phyloP scores from a whole-genome alignment of 2,888 invertebrate species.

The Apotomis turbidana region DNA sequence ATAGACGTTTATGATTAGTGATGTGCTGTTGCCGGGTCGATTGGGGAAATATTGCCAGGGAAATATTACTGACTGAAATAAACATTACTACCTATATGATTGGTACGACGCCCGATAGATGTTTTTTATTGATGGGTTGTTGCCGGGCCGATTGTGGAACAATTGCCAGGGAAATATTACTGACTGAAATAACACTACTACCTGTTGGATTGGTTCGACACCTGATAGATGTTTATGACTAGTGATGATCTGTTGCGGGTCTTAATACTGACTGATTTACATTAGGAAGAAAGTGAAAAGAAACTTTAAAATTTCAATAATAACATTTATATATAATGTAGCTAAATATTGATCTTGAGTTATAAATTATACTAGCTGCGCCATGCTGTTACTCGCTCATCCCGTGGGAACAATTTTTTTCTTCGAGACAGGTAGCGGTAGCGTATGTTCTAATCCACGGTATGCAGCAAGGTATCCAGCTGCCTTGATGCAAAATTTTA shows the following conservation, averaged over 20 bases:
- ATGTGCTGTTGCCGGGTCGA: background rate
- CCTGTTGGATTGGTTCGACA: background rate
- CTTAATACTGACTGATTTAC: background rate
- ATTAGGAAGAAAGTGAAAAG: too few relatives aligned
- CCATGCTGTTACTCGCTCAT: too few relatives aligned
- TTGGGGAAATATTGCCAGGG: background rate
- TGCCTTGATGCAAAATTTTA: too few relatives aligned
- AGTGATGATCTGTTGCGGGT: background rate
- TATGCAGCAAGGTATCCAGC: too few relatives aligned
- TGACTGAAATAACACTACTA: background rate
- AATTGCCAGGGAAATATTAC: background rate
- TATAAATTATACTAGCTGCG: too few relatives aligned
- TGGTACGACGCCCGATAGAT: background rate
- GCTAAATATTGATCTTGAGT: too few relatives aligned
- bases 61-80: background rate
- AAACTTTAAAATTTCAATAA: too few relatives aligned
- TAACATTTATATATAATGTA: too few relatives aligned
- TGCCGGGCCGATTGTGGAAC: background rate
- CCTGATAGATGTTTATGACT: constrained; percentile 19
- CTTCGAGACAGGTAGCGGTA: too few relatives aligned
- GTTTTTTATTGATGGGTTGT: constrained; percentile 1
- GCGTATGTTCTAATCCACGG: too few relatives aligned
- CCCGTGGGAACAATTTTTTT: too few relatives aligned
- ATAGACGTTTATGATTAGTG: constrained; percentile 19
- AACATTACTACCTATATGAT: background rate